Percentiles rank a stretch among this genome's conserved stretches.
Conservation (phyloP, 2,888 invertebrate genomes). For the Hetaerina titia region DNA sequence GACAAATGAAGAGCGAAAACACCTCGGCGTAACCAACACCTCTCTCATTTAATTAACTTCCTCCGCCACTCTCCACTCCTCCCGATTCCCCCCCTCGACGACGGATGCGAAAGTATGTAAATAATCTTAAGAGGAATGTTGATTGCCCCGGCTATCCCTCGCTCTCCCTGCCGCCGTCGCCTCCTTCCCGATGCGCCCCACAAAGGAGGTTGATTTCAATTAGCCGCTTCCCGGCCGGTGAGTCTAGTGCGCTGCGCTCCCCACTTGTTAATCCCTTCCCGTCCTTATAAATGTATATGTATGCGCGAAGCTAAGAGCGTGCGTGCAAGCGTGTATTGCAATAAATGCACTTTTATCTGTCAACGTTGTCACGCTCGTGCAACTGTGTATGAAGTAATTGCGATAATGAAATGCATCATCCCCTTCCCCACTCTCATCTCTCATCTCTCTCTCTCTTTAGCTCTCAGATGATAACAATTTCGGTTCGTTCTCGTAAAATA, state of each 20-base stretch:
- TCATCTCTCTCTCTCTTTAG: background rate
- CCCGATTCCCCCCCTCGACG: background rate
- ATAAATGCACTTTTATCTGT: conserved; percentile 33
- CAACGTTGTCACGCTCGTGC: conserved; percentile 15
- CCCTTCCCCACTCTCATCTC: background rate
- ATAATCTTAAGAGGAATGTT: conserved; percentile 66
- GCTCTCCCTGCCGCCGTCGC: background rate
- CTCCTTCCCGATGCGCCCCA: background rate
- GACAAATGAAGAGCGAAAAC: conserved; percentile 60
- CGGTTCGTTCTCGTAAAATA: background rate
- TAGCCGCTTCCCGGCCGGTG: conserved; percentile 36
- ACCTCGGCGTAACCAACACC: conserved; percentile 59
- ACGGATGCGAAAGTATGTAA: conserved; percentile 62
- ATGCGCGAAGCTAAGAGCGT: background rate
- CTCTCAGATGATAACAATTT: background rate
- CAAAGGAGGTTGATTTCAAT: conserved; percentile 61
- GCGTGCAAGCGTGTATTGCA: conserved; percentile 12
- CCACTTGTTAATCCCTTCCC: conserved; percentile 24
- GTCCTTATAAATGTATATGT: conserved; percentile 9
- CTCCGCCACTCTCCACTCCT: background rate
- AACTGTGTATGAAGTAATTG: conserved; percentile 12
- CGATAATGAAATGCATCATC: background rate
- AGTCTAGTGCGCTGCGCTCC: background rate
- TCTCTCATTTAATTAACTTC: conserved; percentile 65
- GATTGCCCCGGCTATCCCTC: conserved; percentile 58